Percentiles rank a stretch among this genome's conserved stretches.
phyloP scores from a whole-genome alignment of 2,797 vertebrate species.

The Syngnathus acus region DNA sequence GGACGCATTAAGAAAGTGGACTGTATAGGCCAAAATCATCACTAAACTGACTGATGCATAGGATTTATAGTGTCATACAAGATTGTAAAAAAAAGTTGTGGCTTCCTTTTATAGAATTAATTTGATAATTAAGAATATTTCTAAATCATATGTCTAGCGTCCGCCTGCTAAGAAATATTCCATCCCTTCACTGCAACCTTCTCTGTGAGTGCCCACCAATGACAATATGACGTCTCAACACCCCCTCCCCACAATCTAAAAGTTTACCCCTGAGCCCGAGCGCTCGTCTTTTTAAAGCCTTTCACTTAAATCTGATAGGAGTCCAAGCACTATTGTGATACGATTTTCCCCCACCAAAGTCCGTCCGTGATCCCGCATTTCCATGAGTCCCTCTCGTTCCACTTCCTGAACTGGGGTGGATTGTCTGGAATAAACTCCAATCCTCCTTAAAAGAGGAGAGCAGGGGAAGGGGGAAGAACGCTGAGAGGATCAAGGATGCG shows the following conservation, averaged over 20 bases:
- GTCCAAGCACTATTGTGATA: constrained; percentile 63
- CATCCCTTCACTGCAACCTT: too few species aligned
- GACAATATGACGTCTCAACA: neutral
- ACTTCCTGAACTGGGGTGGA: constrained; percentile 65
- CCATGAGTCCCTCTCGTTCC: constrained; percentile 61
- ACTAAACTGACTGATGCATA: constrained; percentile 23
- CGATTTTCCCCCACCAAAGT: constrained; percentile 59
- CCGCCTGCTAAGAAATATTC: too few species aligned
- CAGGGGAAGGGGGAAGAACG: constrained; percentile 30
- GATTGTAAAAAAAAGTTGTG: neutral
- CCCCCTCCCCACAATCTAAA: constrained; percentile 21
- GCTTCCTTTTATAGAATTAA: too few species aligned
- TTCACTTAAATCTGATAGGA: constrained; percentile 69
- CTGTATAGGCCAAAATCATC: constrained; percentile 27
- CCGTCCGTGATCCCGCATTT: constrained; percentile 64
- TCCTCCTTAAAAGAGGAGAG: constrained; percentile 61
- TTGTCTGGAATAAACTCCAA: constrained; percentile 72
- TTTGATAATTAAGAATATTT: too few species aligned
- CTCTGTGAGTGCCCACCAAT: too few species aligned
- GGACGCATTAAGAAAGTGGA: constrained; percentile 25
- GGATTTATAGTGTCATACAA: neutral
- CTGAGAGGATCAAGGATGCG: constrained; percentile 56
- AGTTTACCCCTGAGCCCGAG: constrained; percentile 50
- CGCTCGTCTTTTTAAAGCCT: constrained; percentile 52
- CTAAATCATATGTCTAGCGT: too few species aligned